Base-by-base conservation (phyloP, 2,888 invertebrate species). In the Erannis defoliaria region DNA sequence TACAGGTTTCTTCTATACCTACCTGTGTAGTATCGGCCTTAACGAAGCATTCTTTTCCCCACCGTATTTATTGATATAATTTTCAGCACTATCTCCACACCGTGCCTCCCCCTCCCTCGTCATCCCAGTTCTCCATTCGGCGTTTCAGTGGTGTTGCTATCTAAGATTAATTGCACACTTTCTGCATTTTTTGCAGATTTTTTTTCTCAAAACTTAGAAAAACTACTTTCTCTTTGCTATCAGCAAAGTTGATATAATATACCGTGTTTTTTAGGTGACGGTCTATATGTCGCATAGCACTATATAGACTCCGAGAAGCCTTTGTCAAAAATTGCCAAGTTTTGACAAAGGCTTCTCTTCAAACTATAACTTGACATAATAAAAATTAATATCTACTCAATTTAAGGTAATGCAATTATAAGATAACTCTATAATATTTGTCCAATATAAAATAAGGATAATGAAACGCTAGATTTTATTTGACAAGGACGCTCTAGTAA, bases 61-160 rank as follows among this genome's bases (percentile, higher is more conserved):
- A 16, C 16, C 19, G 40, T 42, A 42, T 66, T 50, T 65, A 73
- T 73, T 69, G 73, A 73, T 69, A 72, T 66, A 67, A 72, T 71
- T 66, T 61, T 58, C 62, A 62, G 56, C 63, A 60, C 56, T 53
- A 49, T 62, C 37, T 53, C 40, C 46, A 29, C 38, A 35, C 51
- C 19, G 56, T 42, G 46, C 31, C 42, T 26, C 40, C 48, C 9
- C 40, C 56, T 23, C 40, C 40, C 51, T 1, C 42, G 29, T 21
- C 48, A 14, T 42, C 56, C 51, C 56, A 42, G 51, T 10, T 46
- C 50, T 46, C 33, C 45, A 35, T 51, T 35, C 46, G 33, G 12
- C 12, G n/a, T 51, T 56, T 54, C 56, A 62, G 51, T 16, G 29
- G 48, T 46, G 62, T 62, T 62, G 53, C 62, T 33, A 57, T 26